Percentiles rank a stretch among this genome's conserved stretches.
phyloP scores from a whole-genome alignment of 2,797 vertebrate species.

The Phalloptychus januarius region DNA sequence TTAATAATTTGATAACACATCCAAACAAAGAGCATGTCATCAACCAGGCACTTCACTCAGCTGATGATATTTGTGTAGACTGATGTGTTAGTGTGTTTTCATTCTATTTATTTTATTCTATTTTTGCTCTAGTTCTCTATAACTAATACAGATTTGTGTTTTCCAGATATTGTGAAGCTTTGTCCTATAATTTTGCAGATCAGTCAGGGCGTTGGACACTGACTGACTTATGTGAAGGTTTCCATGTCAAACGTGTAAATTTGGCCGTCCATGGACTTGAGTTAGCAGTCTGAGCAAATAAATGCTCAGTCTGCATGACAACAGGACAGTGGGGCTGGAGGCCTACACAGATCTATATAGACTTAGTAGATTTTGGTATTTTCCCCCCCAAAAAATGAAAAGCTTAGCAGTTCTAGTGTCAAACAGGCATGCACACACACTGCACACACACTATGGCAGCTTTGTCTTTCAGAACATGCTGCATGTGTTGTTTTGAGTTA shows the following conservation, averaged over 20 bases:
- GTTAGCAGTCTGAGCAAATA: not conserved
- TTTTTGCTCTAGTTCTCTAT: not conserved
- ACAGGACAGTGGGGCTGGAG: not conserved
- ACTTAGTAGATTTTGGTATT: not conserved
- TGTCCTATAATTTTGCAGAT: not conserved
- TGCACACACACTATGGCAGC: conserved; percentile 43
- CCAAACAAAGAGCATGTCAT: too few relatives aligned
- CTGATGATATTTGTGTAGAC: not conserved
- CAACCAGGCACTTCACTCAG: too few relatives aligned
- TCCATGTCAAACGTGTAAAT: too few relatives aligned
- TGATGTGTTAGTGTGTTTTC: not conserved
- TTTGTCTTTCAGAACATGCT: conserved; percentile 20
- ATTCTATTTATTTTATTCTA: not conserved
- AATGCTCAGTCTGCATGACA: not conserved
- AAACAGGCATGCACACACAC: not conserved
- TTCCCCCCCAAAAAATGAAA: not conserved
- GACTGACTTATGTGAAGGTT: too few relatives aligned
- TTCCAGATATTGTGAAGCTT: not conserved
- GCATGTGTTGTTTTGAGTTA: conserved; percentile 70
- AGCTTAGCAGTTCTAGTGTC: not conserved
- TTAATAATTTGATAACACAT: not conserved
- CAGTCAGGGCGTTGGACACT: not conserved
- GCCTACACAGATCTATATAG: not conserved
- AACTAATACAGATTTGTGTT: not conserved
- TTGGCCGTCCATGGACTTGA: too few relatives aligned